A percentile compares a stretch with the other conserved stretches of the same genome.
Conservation (phyloP, 2,888 invertebrate genomes). For the Spialia ferax region DNA sequence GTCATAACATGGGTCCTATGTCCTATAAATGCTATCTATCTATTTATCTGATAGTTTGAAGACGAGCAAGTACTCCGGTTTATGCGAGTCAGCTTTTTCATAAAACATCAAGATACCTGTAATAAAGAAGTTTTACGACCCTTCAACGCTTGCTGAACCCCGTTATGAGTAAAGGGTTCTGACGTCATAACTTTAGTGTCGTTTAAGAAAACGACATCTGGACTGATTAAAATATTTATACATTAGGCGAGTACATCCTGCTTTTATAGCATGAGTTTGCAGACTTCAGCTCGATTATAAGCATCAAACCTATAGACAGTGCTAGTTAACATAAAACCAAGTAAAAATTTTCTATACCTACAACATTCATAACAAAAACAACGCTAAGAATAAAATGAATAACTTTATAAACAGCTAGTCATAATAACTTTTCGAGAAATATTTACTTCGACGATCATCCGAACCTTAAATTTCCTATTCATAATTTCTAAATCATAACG, state of each 20-base stretch:
- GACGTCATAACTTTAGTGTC: slow-evolving; percentile 35
- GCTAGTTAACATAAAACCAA: no score
- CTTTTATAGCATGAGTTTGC: neutral
- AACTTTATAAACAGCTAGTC: neutral
- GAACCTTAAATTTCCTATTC: slow-evolving; percentile 9
- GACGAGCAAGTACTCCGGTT: slow-evolving; percentile 25
- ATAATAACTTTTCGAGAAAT: neutral
- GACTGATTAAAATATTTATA: slow-evolving; percentile 36
- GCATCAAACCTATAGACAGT: no score
- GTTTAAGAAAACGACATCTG: slow-evolving; percentile 36
- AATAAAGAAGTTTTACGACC: slow-evolving; percentile 46
- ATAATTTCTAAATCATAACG: slow-evolving; percentile 31
- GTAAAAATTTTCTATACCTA: no score
- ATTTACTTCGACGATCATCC: neutral
- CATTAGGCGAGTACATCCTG: neutral
- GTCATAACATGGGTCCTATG: slow-evolving; percentile 1
- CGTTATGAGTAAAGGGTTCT: slow-evolving; percentile 36
- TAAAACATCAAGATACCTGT: slow-evolving; percentile 46
- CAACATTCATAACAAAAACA: no score
- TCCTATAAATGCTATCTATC: slow-evolving; percentile 7
- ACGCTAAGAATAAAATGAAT: neutral
- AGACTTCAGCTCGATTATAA: neutral
- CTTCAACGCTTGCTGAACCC: slow-evolving; percentile 40
- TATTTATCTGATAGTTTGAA: slow-evolving; percentile 31
- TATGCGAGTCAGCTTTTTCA: slow-evolving; percentile 45